Evolutionary conservation across 2,113 vertebrate genomes (phyloP).

Genomic region (Anhinga anhinga): DNA sequence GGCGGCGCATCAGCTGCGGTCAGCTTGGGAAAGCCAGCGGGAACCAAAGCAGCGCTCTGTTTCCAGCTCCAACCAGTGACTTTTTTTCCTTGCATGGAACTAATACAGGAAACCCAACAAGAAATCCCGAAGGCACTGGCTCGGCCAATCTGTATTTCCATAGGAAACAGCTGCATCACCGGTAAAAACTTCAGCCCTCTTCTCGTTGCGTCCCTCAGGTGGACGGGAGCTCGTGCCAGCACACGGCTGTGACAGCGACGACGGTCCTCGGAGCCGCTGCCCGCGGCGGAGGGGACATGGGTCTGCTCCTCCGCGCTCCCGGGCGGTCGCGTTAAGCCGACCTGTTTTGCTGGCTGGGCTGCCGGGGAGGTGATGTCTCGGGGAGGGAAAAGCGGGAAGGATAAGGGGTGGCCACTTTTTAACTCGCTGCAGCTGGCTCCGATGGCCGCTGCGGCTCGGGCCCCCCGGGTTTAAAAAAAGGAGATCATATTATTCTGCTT

Average conservation of each 20-base stretch:
- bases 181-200: neutral
- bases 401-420: neutral
- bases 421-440: neutral
- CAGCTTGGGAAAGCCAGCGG: neutral
- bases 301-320: neutral
- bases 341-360: neutral
- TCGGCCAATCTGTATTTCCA: neutral
- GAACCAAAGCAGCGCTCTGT: neutral
- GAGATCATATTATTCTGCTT: neutral
- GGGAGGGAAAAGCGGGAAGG: neutral
- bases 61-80: neutral
- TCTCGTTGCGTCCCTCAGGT: neutral
- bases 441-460: neutral
- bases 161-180: slow-evolving; percentile 28
- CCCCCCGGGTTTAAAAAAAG: neutral
- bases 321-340: neutral
- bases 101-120: neutral
- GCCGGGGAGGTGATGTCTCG: rapidly evolving
- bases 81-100: neutral
- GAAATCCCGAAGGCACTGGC: neutral
- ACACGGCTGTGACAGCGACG: rapidly evolving
- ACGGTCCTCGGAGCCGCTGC: neutral
- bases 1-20: neutral
- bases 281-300: rapidly evolving
- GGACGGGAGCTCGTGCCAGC: neutral